Conservation (phyloP, 2,113 vertebrate genomes). For the Chauna torquata region DNA sequence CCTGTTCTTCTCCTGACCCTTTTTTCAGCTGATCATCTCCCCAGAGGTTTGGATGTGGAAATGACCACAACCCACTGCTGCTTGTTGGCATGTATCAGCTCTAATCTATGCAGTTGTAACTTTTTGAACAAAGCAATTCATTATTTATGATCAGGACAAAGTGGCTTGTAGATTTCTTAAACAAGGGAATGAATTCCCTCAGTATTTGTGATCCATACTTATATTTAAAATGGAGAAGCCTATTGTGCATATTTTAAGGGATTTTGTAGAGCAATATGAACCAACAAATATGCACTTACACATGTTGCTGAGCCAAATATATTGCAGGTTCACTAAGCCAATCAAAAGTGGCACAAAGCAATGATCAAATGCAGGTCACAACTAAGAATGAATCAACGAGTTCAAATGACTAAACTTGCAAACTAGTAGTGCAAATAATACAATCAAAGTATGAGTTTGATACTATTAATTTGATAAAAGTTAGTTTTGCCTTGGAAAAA, state of each 20-base stretch:
- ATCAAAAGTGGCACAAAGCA: background rate
- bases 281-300: background rate
- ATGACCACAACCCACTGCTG: background rate
- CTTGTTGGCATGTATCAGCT: background rate
- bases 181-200: background rate
- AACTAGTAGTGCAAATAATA: background rate
- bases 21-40: background rate
- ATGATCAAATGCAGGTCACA: background rate
- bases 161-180: background rate
- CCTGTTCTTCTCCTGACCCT: background rate
- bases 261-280: background rate
- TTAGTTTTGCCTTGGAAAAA: background rate
- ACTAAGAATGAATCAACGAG: background rate
- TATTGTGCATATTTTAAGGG: background rate
- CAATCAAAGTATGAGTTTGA: background rate
- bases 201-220: background rate
- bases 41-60: background rate
- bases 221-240: background rate
- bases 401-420: background rate
- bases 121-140: background rate
- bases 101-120: background rate
- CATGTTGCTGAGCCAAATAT: background rate
- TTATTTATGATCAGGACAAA: background rate
- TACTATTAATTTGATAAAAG: background rate
- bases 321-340: background rate